Conservation (phyloP, 2,888 invertebrate species). For the Mechanitis mazaeus region DNA sequence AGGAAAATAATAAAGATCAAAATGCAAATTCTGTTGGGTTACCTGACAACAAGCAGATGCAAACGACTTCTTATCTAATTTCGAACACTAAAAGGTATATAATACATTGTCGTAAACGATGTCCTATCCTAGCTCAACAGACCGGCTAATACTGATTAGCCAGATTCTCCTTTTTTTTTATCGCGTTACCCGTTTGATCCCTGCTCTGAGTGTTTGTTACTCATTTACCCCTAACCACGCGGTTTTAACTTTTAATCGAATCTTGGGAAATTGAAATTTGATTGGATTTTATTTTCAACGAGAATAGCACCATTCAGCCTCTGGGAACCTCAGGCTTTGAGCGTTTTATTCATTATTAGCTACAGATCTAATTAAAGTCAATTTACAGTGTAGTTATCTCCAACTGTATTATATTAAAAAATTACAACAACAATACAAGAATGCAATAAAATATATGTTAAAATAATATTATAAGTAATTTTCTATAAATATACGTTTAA, state of each 20-base stretch:
- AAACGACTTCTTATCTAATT: conserved; percentile 6
- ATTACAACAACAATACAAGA: no score
- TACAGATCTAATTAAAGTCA: no score
- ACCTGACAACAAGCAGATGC: neutral
- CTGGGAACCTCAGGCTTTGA: no score
- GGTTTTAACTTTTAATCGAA: conserved; percentile 24
- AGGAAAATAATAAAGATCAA: neutral
- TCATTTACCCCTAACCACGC: conserved; percentile 28
- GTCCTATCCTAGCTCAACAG: conserved; percentile 28
- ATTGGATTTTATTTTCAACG: conserved; percentile 7
- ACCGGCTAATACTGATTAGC: conserved; percentile 37
- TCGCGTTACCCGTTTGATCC: conserved; percentile 35
- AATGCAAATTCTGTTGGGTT: neutral
- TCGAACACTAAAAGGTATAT: neutral
- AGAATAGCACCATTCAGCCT: neutral
- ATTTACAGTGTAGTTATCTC: no score
- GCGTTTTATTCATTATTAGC: no score
- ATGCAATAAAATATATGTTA: no score
- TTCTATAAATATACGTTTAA: neutral
- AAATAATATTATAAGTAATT: no score
- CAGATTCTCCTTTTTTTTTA: conserved; percentile 33
- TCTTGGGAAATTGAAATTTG: conserved; percentile 26
- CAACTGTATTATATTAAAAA: no score
- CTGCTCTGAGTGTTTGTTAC: conserved; percentile 33
- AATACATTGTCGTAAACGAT: neutral